Base-by-base conservation (phyloP, 2,113 vertebrate species). In the Azemiops feae region DNA sequence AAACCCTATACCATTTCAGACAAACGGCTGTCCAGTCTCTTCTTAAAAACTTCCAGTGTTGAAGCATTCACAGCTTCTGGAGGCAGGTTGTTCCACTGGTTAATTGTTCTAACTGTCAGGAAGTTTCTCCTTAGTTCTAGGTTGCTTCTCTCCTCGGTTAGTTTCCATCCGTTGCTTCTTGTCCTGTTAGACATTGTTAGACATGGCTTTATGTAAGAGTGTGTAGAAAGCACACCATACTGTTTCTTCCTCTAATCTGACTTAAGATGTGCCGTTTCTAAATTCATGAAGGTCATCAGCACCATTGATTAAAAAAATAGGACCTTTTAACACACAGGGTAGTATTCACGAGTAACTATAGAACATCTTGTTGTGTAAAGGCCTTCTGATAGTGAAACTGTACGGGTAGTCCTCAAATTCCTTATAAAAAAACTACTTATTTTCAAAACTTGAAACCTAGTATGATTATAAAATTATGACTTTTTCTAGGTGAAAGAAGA, bases 401-500 rank as follows among this genome's bases (percentile, higher is more conserved):
- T 18, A 91, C 91, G 69, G n/a, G 87, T 74, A 12, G 1, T 57
- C 34, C 34, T 39, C 74, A 81, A 22, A 43, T 43, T 43, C 34
- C 34, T 81, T 39, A 43, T 23, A 43, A 18, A 43, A 81, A 81
- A 7, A 18, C 43, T 43, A 43, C 34, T 81, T 81, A 22, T 43
- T 81, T 81, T 20, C 69, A 39, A 39, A 39, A 6, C 16, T 81
- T 81, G 69, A 39, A 39, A 34, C 23, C 20, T 47, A 11, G 4
- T 14, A 39, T 88, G 5, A 22, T 64, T 16, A 11, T 91, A 1
- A 18, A 88, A 91, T 85, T 55, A 54, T 23, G 2, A 47, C 95
- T 93, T 93, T 86, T 10, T 94, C 11, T 88, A 99, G 99, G 99
- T 99, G 89, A 99, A 99, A 97, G 99, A 99, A 95, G 99, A 99